Evolutionary conservation across 1,140 invertebrate genomes (phyloP).

Genomic region (Ceratoteleas bidentatus): DNA sequence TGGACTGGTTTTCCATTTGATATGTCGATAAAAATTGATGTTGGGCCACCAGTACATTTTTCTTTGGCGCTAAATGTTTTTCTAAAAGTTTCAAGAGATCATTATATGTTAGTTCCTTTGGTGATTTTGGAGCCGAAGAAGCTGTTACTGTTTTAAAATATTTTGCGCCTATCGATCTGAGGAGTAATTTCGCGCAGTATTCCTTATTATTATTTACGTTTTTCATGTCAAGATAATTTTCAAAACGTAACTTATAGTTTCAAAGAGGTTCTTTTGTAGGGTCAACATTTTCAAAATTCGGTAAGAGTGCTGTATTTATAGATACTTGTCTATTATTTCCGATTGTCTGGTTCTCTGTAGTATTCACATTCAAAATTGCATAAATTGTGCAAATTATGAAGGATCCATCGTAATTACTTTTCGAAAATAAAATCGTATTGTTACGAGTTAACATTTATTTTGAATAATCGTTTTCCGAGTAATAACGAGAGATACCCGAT

Average conservation of each 20-base stretch:
- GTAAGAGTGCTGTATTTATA: slow-evolving; percentile 30
- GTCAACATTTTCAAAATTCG: slow-evolving; percentile 44
- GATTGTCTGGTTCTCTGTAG: not conserved
- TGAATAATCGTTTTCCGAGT: not conserved
- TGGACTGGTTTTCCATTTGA: slow-evolving; percentile 60
- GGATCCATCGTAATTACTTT: slow-evolving; percentile 2
- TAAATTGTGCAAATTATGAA: slow-evolving; percentile 11
- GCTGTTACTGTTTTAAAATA: slow-evolving; percentile 34
- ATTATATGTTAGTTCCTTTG: slow-evolving; percentile 36
- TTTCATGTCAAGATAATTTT: slow-evolving; percentile 49
- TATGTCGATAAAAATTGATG: slow-evolving; percentile 66
- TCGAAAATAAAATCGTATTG: not conserved
- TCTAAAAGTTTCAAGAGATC: slow-evolving; percentile 51
- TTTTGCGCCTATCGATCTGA: slow-evolving; percentile 45
- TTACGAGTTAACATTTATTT: too few relatives aligned
- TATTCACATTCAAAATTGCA: slow-evolving; percentile 8
- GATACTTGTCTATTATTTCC: not conserved
- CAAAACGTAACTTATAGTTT: slow-evolving; percentile 34
- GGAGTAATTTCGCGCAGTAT: slow-evolving; percentile 34
- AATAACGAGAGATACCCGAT: not conserved
- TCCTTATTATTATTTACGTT: slow-evolving; percentile 17
- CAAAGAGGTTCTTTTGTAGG: slow-evolving; percentile 28
- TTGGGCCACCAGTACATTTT: slow-evolving; percentile 57
- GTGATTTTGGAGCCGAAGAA: slow-evolving; percentile 18
- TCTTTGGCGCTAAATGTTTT: slow-evolving; percentile 49